Base-by-base conservation (phyloP, 64 coral and sea anemone species). In the Stichodactyla mertensii region DNA sequence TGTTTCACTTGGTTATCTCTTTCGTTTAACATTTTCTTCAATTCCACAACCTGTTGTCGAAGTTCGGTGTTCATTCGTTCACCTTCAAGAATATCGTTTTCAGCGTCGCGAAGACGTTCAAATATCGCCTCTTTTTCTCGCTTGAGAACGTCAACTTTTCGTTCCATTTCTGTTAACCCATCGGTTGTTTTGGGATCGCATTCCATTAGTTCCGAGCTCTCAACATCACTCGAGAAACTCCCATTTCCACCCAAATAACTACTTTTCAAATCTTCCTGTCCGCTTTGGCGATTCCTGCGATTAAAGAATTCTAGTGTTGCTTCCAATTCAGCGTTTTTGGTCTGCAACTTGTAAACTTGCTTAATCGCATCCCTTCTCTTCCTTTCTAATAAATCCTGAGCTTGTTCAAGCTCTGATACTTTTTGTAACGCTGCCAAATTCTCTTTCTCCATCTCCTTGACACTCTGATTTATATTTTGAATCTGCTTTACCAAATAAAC, bases 291-390 rank as follows among this genome's bases (percentile, higher is more conserved):
- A 74, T 74, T 74, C 69, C 69, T 7, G 12, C 23, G 69, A 74
- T 54, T 81, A 2, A 53, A 53, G 16, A 81, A 20, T 16, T 81
- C 53, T 20, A 81, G 54, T 8, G 45, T 81, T 5, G 36, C 31
- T 85, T 88, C 87, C 23, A 88, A 11, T 15, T 83, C 86, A 36
- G 86, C 66, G 77, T 77, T 84, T 23, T 82, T 87, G 62, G 78
- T 59, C 59, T 91, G 89, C 57, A 86, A 59, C 59, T 57, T 86
- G n/a, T 81, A 71, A 80, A 91, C 82, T 79, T 91, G 83, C 67
- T 18, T 23, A 20, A 86, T 60, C 10, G 86, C 24, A 45, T 55
- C 61, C 27, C 54, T 91, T 26, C 80, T 91, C 52, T 89, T 85
- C 57, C 52, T 82, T 61, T 89, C 69, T 10, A 92, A 82, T 7